These are phyloP conservation scores for Atta colombica DNA, from an alignment of 1,140 invertebrate species.

Conservation along the genomic window DNA sequence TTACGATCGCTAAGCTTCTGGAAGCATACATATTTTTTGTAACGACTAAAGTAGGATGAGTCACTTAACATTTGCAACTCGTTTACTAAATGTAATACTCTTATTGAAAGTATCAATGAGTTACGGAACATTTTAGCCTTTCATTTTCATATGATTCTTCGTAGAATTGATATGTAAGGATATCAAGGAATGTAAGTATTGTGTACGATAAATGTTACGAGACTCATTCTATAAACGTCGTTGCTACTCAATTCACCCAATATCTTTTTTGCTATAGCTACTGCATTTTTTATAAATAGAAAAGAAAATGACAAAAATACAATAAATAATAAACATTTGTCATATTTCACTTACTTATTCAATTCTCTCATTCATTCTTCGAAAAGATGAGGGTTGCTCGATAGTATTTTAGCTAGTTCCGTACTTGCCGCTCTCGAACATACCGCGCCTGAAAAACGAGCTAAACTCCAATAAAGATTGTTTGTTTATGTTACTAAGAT, in stretches of 20 bases:
- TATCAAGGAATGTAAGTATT: conserved; percentile 40
- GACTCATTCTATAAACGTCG: conserved; percentile 18
- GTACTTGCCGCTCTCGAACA: conserved; percentile 95
- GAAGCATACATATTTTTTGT: conserved; percentile 61
- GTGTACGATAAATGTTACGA: conserved; percentile 35
- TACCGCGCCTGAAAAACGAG: conserved; percentile 94
- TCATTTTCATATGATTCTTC: neutral
- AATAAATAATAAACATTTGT: conserved; percentile 66
- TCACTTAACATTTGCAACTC: conserved; percentile 3
- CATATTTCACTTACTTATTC: conserved; percentile 25
- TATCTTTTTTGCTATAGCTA: conserved; percentile 59
- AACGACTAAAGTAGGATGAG: conserved; percentile 28
- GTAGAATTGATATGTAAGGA: conserved; percentile 32
- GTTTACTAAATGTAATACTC: neutral
- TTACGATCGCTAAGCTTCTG: conserved; percentile 68
- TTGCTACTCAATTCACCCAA: conserved; percentile 58
- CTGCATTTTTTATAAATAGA: conserved; percentile 41
- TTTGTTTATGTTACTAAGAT: conserved; percentile 89
- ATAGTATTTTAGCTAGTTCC: conserved; percentile 88
- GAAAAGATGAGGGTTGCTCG: neutral
- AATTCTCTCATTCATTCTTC: conserved; percentile 36
- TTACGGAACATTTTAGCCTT: neutral
- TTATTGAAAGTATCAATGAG: neutral
- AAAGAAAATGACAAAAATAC: conserved; percentile 49
- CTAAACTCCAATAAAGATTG: conserved; percentile 92